Percentiles rank a stretch among this genome's conserved stretches.
Evolutionary conservation across 1,140 invertebrate genomes (phyloP).

Genomic region (Choristoneura fumiferana): DNA sequence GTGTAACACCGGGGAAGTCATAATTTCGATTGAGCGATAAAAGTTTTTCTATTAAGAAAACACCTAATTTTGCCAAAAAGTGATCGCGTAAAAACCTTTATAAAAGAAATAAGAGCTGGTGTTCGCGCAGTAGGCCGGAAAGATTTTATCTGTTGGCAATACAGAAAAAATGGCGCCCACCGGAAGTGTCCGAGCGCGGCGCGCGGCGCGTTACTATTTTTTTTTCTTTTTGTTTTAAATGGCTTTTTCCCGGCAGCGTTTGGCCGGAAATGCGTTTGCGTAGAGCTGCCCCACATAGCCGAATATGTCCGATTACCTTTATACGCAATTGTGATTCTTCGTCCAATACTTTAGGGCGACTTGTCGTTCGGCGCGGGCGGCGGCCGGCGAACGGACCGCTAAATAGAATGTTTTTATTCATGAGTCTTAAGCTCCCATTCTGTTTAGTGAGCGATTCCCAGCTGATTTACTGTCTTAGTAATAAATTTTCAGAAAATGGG

Average conservation of each 20-base stretch:
- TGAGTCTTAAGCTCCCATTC: conserved; percentile 64
- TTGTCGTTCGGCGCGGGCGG: conserved; percentile 31
- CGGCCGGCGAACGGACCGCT: conserved; percentile 58
- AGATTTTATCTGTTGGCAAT: conserved; percentile 78
- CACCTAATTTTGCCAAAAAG: conserved; percentile 59
- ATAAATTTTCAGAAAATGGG: conserved; percentile 67
- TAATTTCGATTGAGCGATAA: conserved; percentile 9
- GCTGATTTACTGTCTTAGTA: conserved; percentile 72
- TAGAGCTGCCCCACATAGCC: conserved; percentile 59
- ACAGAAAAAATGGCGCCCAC: conserved; percentile 78
- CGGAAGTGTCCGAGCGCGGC: conserved; percentile 75
- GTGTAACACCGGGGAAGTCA: not conserved
- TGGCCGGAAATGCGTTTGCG: conserved; percentile 77
- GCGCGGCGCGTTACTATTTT: conserved; percentile 76
- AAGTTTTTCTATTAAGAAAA: conserved; percentile 23
- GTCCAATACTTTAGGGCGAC: conserved; percentile 40
- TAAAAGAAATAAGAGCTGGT: conserved; percentile 68
- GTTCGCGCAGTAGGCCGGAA: conserved; percentile 75
- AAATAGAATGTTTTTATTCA: conserved; percentile 78
- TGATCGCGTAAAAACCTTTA: conserved; percentile 51
- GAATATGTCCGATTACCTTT: conserved; percentile 53
- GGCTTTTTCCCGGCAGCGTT: conserved; percentile 77
- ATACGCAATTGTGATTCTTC: conserved; percentile 58
- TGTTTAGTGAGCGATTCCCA: conserved; percentile 67
- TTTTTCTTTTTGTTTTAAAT: conserved; percentile 76